Base-by-base conservation (phyloP, 2,888 invertebrate genomes). In the Pterobdella sp. region DNA sequence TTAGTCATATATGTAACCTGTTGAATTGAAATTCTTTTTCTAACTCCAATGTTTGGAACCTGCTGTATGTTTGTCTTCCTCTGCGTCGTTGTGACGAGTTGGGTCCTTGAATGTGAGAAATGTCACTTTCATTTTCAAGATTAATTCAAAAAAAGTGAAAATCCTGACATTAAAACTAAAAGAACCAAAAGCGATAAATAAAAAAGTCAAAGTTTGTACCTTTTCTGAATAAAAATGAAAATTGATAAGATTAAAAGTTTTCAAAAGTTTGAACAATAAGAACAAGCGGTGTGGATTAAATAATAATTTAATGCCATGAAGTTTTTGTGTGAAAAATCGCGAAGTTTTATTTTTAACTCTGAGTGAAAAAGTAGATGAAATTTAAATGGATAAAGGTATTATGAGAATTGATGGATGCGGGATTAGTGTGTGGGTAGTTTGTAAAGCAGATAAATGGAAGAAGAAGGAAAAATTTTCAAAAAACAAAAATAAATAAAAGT, bases 31-130 rank as follows among this genome's bases (percentile, higher is more conserved):
- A 95, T 87, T 94, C 94, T 85, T 95, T 94, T 86, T 95, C 94
- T 86, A 95, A 87, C 87, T 94, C 94, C 84, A 95, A 88, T 75
- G 94, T 94, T 88, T 95, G 95, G 88, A 94, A 94, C 85, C 94
- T 89, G 81, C 94, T 94, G 86, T 95, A 95, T 79, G 94, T 94
- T 86, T 94, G 94, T 81, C 94, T 89, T 78, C 94, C 94, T 84
- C 94, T 72, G 66, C 81, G 69, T 75, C 81, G 76, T 74, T 81
- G 81, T 68, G 80, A 80, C 26, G 81, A 81, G 75, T 81, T 81
- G 10, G 81, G 81, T 73, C 81, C 81, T 81, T 77, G 34, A 63
- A 56, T n/a, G 34, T 36, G 71, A 31, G 22, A 37, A 72, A 14
- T 32, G 14, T 29, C 26, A 64, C 66, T 7, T 22, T 42, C 49